Evolutionary conservation across 2,888 invertebrate genomes (phyloP), one percentile per base, ranked within the genome.

Genomic region (Brenthis daphne): DNA sequence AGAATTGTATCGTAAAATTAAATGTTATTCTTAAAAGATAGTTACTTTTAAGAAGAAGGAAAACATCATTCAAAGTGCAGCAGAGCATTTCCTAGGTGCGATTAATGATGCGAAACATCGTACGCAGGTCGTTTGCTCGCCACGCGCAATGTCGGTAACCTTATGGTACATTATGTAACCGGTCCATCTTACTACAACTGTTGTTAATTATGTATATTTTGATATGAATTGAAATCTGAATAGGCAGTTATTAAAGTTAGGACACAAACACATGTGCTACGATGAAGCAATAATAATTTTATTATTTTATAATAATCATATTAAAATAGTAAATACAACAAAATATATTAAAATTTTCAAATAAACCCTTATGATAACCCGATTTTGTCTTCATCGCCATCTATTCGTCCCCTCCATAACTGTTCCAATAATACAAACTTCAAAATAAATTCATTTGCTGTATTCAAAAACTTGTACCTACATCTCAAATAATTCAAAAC

Each of bases 81-180:
- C 53, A 64, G 57, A 68, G 55, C 65, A 66, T 66, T 72, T 74
- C 73, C 67, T 61, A 57, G 57, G 54, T 67, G 56, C 57, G 57
- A 53, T 66, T 71, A 73, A 73, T 74, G 70, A 68, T 51, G 57
- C 68, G 60, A 54, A 74, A 71, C 70, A 67, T 61, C 67, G 63
- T 56, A 65, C 67, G 68, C 71, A 70, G 70, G 68, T 72, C 72
- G 74, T 69, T 67, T 57, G 71, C 67, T 61, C 71, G 71, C 74
- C 73, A 75, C 76, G 76, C 77, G 76, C 76, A 73, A 76, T 80
- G 85, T 85, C 83, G 82, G 77, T 85, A 80, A 87, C 85, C 87
- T 82, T 83, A 80, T 65, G 70, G 66, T 63, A 51, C 56, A 54
- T 89, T 87, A 85, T 80, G 79, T 86, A 88, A 88, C 75, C 65